A percentile compares a stretch with the other conserved stretches of the same genome.
Evolutionary conservation across 2,888 invertebrate species (phyloP).

Genomic region (Anarsia innoxiella): DNA sequence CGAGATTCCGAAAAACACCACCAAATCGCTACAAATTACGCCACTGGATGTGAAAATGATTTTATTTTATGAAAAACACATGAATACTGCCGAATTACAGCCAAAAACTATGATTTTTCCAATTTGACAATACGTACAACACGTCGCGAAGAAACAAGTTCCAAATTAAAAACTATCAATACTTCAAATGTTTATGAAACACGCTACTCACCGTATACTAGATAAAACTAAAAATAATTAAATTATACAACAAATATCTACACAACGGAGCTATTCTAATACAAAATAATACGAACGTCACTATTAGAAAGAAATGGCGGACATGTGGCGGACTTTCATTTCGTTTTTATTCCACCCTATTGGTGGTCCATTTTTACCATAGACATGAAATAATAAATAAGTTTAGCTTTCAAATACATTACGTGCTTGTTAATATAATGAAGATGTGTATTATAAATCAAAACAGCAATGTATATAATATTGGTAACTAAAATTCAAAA

Average conservation of each 20-base stretch:
- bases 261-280: constrained; percentile 55
- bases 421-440: too few species aligned
- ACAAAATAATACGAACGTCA: constrained; percentile 69
- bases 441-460: too few species aligned
- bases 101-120: constrained; percentile 49
- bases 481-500: too few species aligned
- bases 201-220: constrained; percentile 55
- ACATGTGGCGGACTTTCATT: constrained; percentile 65
- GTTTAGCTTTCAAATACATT: constrained; percentile 7
- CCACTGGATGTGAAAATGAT: constrained; percentile 20
- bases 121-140: constrained; percentile 61
- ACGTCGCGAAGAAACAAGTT: constrained; percentile 57
- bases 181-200: constrained; percentile 27
- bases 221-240: constrained; percentile 61
- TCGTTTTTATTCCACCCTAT: constrained; percentile 42
- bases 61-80: constrained; percentile 31
- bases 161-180: constrained; percentile 40
- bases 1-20: constrained; percentile 22
- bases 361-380: constrained; percentile 28
- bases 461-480: constrained; percentile 6
- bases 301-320: constrained; percentile 66
- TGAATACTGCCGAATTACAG: constrained; percentile 30
- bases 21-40: constrained; percentile 27
- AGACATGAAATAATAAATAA: constrained; percentile 16
- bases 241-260: constrained; percentile 64